Conservation (phyloP, 2,888 invertebrate genomes). For the Drosophila siamana region DNA sequence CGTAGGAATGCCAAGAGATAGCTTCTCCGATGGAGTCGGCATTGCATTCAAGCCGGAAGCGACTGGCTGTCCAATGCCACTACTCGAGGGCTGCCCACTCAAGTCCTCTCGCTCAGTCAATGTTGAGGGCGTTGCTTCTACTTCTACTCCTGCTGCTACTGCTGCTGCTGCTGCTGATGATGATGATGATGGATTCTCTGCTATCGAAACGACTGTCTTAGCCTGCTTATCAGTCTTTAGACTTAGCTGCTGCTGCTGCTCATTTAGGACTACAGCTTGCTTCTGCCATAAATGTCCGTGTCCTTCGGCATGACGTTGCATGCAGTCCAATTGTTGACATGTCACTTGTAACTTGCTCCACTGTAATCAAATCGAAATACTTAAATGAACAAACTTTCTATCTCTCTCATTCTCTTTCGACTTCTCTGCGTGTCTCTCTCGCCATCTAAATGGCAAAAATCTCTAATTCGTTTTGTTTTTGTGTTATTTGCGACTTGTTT, state of each 20-base stretch:
- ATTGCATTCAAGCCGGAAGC: constrained; percentile 71
- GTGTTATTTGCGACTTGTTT: constrained; percentile 54
- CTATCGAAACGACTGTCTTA: constrained; percentile 42
- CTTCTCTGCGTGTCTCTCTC: constrained; percentile 24
- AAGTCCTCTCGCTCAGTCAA: constrained; percentile 36
- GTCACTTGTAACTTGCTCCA: constrained; percentile 85
- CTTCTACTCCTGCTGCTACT: constrained; percentile 14
- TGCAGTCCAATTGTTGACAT: constrained; percentile 86
- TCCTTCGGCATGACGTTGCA: constrained; percentile 86
- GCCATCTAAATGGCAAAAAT: constrained; percentile 72
- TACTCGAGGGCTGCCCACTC: constrained; percentile 38
- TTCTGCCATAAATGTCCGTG: constrained; percentile 85
- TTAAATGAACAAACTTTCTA: constrained; percentile 28
- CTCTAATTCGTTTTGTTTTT: constrained; percentile 66
- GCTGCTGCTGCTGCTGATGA: constrained; percentile 41
- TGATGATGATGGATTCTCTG: constrained; percentile 56
- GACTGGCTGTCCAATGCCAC: constrained; percentile 49
- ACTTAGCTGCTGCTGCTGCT: constrained; percentile 75
- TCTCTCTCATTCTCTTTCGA: constrained; percentile 1
- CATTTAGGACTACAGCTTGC: constrained; percentile 85
- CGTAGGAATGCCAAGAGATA: constrained; percentile 26
- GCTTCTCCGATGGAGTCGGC: constrained; percentile 23
- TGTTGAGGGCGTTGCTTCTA: constrained; percentile 44
- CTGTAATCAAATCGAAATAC: constrained; percentile 76
- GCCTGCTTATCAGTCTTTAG: constrained; percentile 69